Conservation (phyloP, 2,113 vertebrate genomes). For the Poeciliopsis prolifica region DNA sequence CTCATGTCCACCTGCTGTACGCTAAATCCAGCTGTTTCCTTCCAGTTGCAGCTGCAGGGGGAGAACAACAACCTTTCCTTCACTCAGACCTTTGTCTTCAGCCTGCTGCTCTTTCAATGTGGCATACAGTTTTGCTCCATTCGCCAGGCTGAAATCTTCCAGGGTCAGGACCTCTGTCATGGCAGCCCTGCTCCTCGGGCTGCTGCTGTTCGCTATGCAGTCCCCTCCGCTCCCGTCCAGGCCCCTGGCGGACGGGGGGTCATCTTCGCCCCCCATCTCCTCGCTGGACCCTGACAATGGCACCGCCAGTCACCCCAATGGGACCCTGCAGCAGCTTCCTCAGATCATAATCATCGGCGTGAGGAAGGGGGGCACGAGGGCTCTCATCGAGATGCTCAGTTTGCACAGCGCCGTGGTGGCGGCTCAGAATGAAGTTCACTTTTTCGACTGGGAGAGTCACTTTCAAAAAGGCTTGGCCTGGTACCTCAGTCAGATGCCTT, state of each 20-base stretch:
- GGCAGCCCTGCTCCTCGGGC: conserved; percentile 87
- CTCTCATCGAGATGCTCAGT: conserved; percentile 95
- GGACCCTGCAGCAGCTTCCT: conserved; percentile 85
- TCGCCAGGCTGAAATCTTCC: conserved; percentile 82
- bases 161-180: conserved; percentile 84
- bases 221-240: conserved; percentile 82
- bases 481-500: conserved; percentile 96
- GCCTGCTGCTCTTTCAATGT: conserved; percentile 72
- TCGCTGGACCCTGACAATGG: conserved; percentile 50
- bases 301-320: conserved; percentile 75
- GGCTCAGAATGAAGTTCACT: conserved; percentile 95
- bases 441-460: conserved; percentile 96
- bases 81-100: conserved; percentile 43
- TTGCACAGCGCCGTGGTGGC: conserved; percentile 88
- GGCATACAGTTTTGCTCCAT: conserved; percentile 75
- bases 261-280: conserved; percentile 38
- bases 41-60: conserved; percentile 40
- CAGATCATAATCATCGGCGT: conserved; percentile 95
- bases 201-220: conserved; percentile 85
- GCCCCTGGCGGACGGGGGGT: conserved; percentile 57
- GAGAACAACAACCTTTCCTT: conserved; percentile 43
- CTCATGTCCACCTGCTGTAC: not conserved
- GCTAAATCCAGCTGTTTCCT: conserved; percentile 44
- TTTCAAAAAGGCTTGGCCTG: conserved; percentile 89
- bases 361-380: conserved; percentile 94